Evolutionary conservation across 2,797 vertebrate species (phyloP).

Genomic region (Benthosema pterotum): DNA sequence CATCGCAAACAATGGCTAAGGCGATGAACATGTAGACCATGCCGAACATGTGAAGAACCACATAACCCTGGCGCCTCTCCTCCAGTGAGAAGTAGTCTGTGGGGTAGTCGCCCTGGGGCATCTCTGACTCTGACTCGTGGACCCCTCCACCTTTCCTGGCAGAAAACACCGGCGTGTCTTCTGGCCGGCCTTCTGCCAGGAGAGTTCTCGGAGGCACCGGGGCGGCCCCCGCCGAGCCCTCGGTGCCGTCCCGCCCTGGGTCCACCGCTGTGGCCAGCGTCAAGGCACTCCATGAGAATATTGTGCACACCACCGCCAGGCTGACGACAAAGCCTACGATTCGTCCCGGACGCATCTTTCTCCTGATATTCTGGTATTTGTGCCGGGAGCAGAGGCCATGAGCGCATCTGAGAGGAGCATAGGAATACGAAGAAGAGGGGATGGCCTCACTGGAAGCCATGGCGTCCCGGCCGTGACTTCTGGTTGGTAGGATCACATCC

Average conservation of each 20-base stretch:
- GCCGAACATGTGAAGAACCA: conserved; percentile 88
- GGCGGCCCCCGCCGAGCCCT: conserved; percentile 54
- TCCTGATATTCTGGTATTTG: conserved; percentile 77
- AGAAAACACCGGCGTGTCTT: conserved; percentile 48
- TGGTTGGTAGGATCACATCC: conserved; percentile 60
- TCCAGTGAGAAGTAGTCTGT: conserved; percentile 88
- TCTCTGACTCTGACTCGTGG: conserved; percentile 23
- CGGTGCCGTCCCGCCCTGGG: conserved; percentile 18
- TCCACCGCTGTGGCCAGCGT: conserved; percentile 72
- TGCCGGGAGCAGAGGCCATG: conserved; percentile 63
- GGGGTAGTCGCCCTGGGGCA: conserved; percentile 88
- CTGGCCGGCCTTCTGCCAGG: conserved; percentile 74
- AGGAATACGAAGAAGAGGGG: conserved; percentile 19
- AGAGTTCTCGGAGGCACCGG: conserved; percentile 86
- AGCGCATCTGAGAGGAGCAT: conserved; percentile 47
- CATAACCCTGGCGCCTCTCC: conserved; percentile 87
- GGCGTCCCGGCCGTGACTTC: conserved; percentile 40
- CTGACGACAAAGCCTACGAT: conserved; percentile 87
- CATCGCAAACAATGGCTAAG: conserved; percentile 95
- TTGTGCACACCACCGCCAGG: conserved; percentile 84
- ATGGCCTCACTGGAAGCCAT: conserved; percentile 29
- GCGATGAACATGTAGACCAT: conserved; percentile 99
- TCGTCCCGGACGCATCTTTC: conserved; percentile 88
- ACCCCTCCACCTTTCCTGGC: too few relatives aligned
- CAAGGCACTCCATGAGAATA: conserved; percentile 93